Evolutionary conservation across 2,888 invertebrate species (phyloP).

Genomic region (Tryphoninae sp.): DNA sequence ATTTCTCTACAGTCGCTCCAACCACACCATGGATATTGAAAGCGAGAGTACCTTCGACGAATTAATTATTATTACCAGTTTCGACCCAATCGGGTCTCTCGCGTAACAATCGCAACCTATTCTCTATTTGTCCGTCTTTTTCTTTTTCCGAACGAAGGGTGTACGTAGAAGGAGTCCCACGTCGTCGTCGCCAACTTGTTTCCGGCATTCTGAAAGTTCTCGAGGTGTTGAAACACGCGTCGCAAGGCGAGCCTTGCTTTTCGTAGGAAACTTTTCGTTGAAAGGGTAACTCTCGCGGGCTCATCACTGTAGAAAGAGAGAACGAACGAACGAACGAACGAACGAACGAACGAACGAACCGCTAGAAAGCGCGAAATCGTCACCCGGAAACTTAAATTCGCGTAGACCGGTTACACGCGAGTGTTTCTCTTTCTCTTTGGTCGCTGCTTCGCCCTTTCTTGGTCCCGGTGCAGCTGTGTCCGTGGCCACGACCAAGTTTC

Average conservation of each 20-base stretch:
- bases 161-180: conserved; percentile 8
- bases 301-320: conserved; percentile 32
- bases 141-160: conserved; percentile 18
- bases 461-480: conserved; percentile 50
- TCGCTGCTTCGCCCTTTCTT: conserved; percentile 22
- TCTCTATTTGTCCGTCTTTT: neutral
- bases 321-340: conserved; percentile 42
- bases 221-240: conserved; percentile 33
- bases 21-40: too few species aligned
- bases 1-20: too few species aligned
- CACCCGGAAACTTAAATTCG: conserved; percentile 59
- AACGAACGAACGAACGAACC: conserved; percentile 42
- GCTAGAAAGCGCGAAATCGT: conserved; percentile 57
- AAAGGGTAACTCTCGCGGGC: conserved; percentile 28
- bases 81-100: neutral
- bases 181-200: conserved; percentile 27
- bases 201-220: conserved; percentile 43
- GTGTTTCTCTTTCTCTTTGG: conserved; percentile 21
- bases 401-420: conserved; percentile 40
- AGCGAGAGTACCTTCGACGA: too few species aligned
- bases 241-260: conserved; percentile 42
- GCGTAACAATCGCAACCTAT: neutral
- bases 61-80: too few species aligned
- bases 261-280: conserved; percentile 39
- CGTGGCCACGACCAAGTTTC: conserved; percentile 44